Conservation (phyloP, 1,140 invertebrate species). For the Helicoverpa zea region DNA sequence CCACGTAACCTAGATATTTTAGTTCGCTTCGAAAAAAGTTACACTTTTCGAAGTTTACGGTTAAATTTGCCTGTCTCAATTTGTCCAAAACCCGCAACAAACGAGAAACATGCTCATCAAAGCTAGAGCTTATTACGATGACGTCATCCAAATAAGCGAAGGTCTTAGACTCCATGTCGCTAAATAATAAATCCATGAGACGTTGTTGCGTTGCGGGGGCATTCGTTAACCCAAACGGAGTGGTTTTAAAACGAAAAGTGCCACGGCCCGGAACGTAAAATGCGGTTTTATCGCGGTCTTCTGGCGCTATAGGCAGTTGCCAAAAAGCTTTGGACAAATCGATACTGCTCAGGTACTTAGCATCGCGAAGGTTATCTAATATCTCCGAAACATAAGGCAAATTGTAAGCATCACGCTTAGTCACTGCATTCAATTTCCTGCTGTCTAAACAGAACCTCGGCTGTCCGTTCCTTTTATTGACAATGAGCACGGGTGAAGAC, state of each 20-base stretch:
- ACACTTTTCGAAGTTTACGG: constrained; percentile 68
- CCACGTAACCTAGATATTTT: constrained; percentile 72
- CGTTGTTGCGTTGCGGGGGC: too few relatives aligned
- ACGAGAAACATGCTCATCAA: constrained; percentile 9
- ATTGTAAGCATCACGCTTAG: too few relatives aligned
- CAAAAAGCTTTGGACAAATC: constrained; percentile 38
- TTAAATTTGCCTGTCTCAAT: constrained; percentile 50
- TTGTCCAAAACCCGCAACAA: constrained; percentile 42
- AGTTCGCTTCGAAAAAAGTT: constrained; percentile 63
- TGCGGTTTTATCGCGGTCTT: constrained; percentile 30
- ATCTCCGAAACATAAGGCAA: too few relatives aligned
- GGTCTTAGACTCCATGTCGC: too few relatives aligned
- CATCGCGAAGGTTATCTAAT: too few relatives aligned
- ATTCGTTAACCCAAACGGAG: not conserved
- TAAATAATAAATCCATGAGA: too few relatives aligned
- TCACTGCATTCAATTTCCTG: too few relatives aligned
- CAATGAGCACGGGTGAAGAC: too few relatives aligned
- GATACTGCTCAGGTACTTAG: not conserved
- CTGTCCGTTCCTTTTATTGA: too few relatives aligned
- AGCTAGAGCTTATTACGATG: not conserved
- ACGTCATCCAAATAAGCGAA: not conserved
- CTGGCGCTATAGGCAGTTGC: not conserved
- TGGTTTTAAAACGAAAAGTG: constrained; percentile 27
- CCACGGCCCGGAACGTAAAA: constrained; percentile 43
- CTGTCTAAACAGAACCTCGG: too few relatives aligned